Percentiles rank a stretch among this genome's conserved stretches.
Conservation (phyloP, 2,888 invertebrate genomes). For the Oxytorus armatus region DNA sequence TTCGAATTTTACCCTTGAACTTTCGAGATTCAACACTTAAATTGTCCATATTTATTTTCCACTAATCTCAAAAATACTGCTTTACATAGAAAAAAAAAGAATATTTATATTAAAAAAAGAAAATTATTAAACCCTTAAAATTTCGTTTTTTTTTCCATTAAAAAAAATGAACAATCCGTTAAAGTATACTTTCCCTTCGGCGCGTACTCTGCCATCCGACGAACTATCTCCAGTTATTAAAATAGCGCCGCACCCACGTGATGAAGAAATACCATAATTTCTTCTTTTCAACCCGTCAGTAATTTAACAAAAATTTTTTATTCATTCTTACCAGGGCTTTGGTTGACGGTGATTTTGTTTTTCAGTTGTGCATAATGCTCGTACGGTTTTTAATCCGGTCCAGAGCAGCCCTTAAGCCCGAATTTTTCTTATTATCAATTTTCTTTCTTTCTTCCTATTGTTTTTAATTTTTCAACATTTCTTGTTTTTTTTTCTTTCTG, state of each 20-base stretch:
- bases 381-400: conserved; percentile 22
- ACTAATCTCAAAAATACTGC: too few species aligned
- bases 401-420: neutral
- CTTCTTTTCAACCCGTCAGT: neutral
- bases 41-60: too few species aligned
- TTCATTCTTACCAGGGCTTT: conserved; percentile 75
- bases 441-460: neutral
- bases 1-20: too few species aligned
- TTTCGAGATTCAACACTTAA: too few species aligned
- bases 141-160: too few species aligned
- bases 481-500: neutral
- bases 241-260: neutral
- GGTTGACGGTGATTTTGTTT: conserved; percentile 56
- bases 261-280: neutral
- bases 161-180: conserved; percentile 16
- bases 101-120: too few species aligned
- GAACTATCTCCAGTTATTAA: neutral
- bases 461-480: neutral
- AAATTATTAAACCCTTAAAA: too few species aligned
- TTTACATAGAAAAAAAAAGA: too few species aligned
- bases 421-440: neutral
- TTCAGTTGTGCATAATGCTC: conserved; percentile 60
- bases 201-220: neutral
- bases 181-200: neutral
- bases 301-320: neutral